Evolutionary conservation across 2,113 vertebrate genomes (phyloP), one percentile per base, ranked within the genome.

Genomic region (Emberiza fucata): DNA sequence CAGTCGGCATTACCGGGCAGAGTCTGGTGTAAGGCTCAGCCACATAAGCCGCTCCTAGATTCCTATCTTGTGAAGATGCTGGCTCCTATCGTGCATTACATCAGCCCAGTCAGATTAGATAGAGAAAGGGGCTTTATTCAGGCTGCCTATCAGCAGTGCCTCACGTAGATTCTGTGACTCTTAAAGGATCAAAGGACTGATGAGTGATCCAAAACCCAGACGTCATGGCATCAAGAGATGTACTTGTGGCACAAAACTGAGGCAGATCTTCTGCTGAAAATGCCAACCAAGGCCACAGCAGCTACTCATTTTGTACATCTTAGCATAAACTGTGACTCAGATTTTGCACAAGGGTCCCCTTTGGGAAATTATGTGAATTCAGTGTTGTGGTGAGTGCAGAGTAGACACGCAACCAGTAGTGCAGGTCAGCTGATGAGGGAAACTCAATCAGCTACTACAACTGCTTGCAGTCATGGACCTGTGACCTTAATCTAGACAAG

Each of bases 121-220:
- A 87, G 81, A 96, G 92, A 97, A 92, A 95, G 72, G 94, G 86
- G 82, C 86, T 95, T 97, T 97, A 95, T 94, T 96, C 95, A 88
- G 80, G 4, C 82, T 92, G 88, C 68, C 76, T 88, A 44, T 90
- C 86, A 94, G 88, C 86, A 31, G 54, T 47, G 71, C 54, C 76
- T 95, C 92, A 83, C 29, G 14, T 88, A 93, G 68, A 19, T 90
- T 47, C 88, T 80, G 79, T 91, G 88, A 86, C 77, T 95, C 91
- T 81, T 88, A 81, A 44, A 70, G 90, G 82, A 86, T 95, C 94
- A 95, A 92, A 93, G 64, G 71, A 51, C 76, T 47, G 86, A 70
- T 81, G 86, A 90, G 68, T 70, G 90, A 90, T 95, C 82, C 82
- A 77, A 70, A 77, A 90, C 39, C 33, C 47, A 86, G 68, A 82